Percentiles rank a stretch among this genome's conserved stretches.
These are phyloP conservation scores for Coptodon bakossiorum DNA, from an alignment of 2,113 vertebrate species.

Conservation along the genomic window DNA sequence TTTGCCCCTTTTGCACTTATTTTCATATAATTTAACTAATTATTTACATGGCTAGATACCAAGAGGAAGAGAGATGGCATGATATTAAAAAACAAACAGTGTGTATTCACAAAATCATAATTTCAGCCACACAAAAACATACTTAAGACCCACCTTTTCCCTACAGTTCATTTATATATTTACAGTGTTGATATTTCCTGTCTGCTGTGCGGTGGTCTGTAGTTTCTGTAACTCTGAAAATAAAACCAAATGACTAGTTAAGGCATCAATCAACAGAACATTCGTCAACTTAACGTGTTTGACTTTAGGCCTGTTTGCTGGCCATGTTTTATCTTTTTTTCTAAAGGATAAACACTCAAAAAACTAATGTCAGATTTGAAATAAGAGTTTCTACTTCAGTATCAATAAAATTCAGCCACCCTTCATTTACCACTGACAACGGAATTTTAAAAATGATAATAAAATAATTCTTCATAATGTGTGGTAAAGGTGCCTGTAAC, in stretches of 20 bases:
- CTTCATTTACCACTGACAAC: not conserved
- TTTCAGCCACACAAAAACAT: not conserved
- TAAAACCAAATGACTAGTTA: not conserved
- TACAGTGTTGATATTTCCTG: not conserved
- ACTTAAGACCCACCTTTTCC: not conserved
- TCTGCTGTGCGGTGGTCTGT: not conserved
- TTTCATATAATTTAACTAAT: not conserved
- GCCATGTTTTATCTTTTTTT: not conserved
- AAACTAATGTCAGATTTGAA: not conserved
- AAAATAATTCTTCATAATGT: not conserved
- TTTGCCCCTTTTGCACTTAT: not conserved
- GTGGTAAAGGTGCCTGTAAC: not conserved
- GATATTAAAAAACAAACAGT: not conserved
- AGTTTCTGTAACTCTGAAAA: not conserved
- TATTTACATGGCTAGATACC: not conserved
- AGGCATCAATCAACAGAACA: accelerated
- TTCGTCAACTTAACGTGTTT: not conserved
- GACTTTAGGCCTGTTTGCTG: not conserved
- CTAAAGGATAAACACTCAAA: not conserved
- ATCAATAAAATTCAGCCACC: not conserved
- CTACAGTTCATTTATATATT: not conserved
- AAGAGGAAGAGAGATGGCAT: not conserved
- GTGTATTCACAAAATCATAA: accelerated
- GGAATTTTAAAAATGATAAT: not conserved
- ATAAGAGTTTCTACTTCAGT: not conserved